These are phyloP conservation scores for Diarsia dahlii DNA, from an alignment of 2,888 invertebrate genomes.

Conservation along the genomic window DNA sequence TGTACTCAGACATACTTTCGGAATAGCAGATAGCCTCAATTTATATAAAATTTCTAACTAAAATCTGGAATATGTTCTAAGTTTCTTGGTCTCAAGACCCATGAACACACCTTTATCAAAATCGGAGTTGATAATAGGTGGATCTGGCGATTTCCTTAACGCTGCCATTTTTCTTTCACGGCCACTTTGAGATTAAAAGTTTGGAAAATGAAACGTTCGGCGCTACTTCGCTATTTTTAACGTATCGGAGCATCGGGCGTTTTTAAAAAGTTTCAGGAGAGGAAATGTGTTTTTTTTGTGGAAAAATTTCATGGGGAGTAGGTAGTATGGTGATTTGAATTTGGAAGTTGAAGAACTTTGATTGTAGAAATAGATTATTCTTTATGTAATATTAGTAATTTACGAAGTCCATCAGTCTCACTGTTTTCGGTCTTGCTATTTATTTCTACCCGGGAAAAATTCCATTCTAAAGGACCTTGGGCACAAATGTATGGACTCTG, in stretches of 20 bases:
- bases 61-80: neutral
- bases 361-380: neutral
- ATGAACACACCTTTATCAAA: constrained; percentile 64
- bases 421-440: rapidly evolving
- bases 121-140: constrained; percentile 88
- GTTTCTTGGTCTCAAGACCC: neutral
- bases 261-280: constrained; percentile 53
- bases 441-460: neutral
- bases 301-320: neutral
- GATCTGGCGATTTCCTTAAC: constrained; percentile 89
- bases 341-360: neutral
- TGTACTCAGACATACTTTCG: neutral
- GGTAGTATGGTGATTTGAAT: constrained; percentile 12
- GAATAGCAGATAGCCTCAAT: neutral
- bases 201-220: constrained; percentile 88
- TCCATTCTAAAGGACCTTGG: no score
- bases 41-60: no score
- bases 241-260: constrained; percentile 80
- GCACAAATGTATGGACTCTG: no score
- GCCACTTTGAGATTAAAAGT: constrained; percentile 91
- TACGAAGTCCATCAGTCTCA: no score
- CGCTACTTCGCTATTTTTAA: constrained; percentile 69
- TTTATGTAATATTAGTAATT: neutral
- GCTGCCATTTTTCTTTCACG: constrained; percentile 90
- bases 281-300: constrained; percentile 32